A percentile compares a stretch with the other conserved stretches of the same genome.
Conservation (phyloP, 2,888 invertebrate genomes). For the Congeria kusceri region DNA sequence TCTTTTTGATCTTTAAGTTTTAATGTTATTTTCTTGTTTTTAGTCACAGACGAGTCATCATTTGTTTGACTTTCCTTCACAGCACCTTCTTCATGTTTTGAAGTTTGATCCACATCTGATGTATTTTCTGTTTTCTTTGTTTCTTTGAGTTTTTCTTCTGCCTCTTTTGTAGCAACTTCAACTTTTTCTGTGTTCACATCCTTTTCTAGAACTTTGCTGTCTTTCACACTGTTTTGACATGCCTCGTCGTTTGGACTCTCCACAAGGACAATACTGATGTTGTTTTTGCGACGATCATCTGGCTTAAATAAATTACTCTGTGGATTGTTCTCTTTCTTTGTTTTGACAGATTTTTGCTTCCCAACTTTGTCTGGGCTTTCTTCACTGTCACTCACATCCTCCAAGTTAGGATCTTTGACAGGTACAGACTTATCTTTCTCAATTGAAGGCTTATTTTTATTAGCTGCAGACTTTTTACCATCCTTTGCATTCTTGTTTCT, state of each 20-base stretch:
- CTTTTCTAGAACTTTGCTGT: neutral
- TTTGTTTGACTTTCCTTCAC: conserved; percentile 6
- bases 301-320: neutral
- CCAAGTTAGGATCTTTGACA: neutral
- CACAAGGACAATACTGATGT: conserved; percentile 34
- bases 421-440: neutral
- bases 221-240: neutral
- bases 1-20: conserved; percentile 19
- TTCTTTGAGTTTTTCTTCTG: conserved; percentile 25
- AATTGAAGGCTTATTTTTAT: neutral
- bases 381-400: neutral
- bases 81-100: neutral
- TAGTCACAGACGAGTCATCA: conserved; percentile 2
- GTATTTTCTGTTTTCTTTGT: conserved; percentile 9
- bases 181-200: conserved; percentile 7
- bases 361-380: neutral
- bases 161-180: conserved; percentile 4
- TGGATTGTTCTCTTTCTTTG: conserved; percentile 53
- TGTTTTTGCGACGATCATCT: conserved; percentile 19
- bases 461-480: conserved; percentile 2
- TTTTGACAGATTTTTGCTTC: conserved; percentile 9
- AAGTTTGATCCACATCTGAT: neutral
- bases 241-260: conserved; percentile 10
- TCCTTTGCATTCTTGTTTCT: neutral
- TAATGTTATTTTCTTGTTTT: too few species aligned